Base-by-base conservation (phyloP, 2,113 vertebrate genomes). In the Phyllopteryx taeniolatus region DNA sequence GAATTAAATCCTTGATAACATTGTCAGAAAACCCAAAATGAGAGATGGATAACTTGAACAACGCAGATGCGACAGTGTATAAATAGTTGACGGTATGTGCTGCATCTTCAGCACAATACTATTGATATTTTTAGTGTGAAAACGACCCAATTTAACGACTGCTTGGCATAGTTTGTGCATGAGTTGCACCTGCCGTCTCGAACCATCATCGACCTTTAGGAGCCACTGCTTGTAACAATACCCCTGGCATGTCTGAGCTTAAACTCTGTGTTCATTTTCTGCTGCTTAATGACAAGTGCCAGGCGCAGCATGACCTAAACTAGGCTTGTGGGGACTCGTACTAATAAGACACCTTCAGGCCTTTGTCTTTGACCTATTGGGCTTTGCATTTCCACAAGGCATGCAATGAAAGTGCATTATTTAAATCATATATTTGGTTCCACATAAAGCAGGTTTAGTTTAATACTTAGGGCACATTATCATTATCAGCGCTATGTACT, bases 21-120 rank as follows among this genome's bases (percentile, higher is more conserved):
- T 81, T 85, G 83, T 89, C 86, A 88, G 31, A 83, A 84, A 86
- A 83, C 56, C 78, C 65, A 69, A 85, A 83, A 86, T 79, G 79
- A 83, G 74, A 79, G 80, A 82, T 68, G 15, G 73, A 89, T 79
- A 74, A 77, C 71, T 60, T 31, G 54, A 71, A 20, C 11, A 11
- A 7, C 15, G 59, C 15, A 59, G 56, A 59, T 59, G 56, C 7
- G 56, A 31, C 56, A 1, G 56, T 20, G 39, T 63, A 42, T 12
- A n/a, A 43, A 43, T n/a, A 43, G 35, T 43, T 13, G 56, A 5
- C 22, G 22, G 27, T 27, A 59, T 59, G 27, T 6, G 13, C 27
- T 15, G 22, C 12, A 59, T 59, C 56, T 31, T 17, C 15, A 8
- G 61, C 35, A 7, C 61, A n/a, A 20, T 9, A 42, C 17, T 22